Conservation (phyloP, 2,113 vertebrate species). For the Hucho hucho region DNA sequence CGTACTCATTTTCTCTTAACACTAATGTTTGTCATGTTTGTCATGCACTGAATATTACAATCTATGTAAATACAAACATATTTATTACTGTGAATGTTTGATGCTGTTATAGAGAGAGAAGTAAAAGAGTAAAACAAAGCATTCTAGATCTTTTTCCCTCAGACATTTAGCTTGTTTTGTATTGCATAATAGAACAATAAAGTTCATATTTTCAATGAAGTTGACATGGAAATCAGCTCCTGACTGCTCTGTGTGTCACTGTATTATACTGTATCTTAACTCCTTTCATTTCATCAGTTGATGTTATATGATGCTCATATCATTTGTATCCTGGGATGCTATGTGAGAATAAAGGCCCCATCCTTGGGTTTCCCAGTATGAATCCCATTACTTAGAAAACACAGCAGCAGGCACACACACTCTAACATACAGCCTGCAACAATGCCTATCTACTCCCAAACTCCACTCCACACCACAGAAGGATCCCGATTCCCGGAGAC, state of each 20-base stretch:
- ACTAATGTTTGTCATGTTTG: constrained; percentile 43
- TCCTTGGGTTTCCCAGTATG: constrained; percentile 66
- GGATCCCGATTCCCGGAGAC: constrained; percentile 48
- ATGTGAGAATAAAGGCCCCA: constrained; percentile 63
- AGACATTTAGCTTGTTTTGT: constrained; percentile 62
- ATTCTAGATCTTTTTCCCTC: constrained; percentile 55
- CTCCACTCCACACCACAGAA: constrained; percentile 34
- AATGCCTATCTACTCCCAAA: background rate
- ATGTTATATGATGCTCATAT: constrained; percentile 35
- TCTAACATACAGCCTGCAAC: too few species aligned
- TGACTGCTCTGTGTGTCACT: too few species aligned
- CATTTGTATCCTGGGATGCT: constrained; percentile 50
- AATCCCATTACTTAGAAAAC: constrained; percentile 71
- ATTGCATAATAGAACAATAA: constrained; percentile 77
- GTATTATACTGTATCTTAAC: background rate
- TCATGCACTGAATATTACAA: constrained; percentile 76
- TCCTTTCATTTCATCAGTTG: constrained; percentile 25
- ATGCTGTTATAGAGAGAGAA: constrained; percentile 59
- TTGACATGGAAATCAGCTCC: constrained; percentile 4
- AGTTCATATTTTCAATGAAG: constrained; percentile 80
- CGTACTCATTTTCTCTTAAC: constrained; percentile 42
- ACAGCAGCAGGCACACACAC: background rate
- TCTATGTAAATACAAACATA: constrained; percentile 73
- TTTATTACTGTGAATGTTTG: constrained; percentile 74
- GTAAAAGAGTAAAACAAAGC: constrained; percentile 34